Percentiles rank a stretch among this genome's conserved stretches.
These are phyloP conservation scores for Pterois miles DNA, from an alignment of 2,797 vertebrate species.

Conservation along the genomic window DNA sequence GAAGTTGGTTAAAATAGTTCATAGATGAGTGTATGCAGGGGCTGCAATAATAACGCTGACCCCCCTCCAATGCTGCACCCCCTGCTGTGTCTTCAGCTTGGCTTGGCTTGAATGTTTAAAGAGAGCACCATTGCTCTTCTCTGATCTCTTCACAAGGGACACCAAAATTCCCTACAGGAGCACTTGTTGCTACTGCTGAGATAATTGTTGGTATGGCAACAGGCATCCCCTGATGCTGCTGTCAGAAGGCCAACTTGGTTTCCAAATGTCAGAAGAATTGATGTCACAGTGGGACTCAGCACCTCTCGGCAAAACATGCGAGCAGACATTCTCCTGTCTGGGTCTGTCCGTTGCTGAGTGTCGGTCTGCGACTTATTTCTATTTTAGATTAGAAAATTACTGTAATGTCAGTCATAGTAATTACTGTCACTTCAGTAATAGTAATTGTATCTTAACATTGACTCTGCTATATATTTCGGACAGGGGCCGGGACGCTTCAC, in stretches of 20 bases:
- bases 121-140: constrained; percentile 45
- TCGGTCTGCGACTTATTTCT: not conserved
- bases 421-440: not conserved
- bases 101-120: constrained; percentile 65
- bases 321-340: constrained; percentile 32
- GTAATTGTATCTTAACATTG: not conserved
- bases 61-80: not conserved
- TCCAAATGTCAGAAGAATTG: constrained; percentile 76
- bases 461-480: not conserved
- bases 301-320: constrained; percentile 49
- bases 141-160: constrained; percentile 60
- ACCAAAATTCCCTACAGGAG: constrained; percentile 57
- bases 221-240: constrained; percentile 66
- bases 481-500: too few relatives aligned
- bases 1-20: constrained; percentile 8
- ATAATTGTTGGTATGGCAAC: constrained; percentile 77
- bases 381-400: constrained; percentile 1
- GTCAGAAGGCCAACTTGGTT: constrained; percentile 66
- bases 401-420: not conserved
- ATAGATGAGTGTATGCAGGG: not conserved
- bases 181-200: constrained; percentile 71
- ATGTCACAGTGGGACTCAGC: constrained; percentile 52
- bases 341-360: constrained; percentile 22
- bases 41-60: not conserved
- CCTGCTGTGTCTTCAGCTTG: constrained; percentile 31